Base-by-base conservation (phyloP, 2,888 invertebrate species). In the Meandrusa payeni region DNA sequence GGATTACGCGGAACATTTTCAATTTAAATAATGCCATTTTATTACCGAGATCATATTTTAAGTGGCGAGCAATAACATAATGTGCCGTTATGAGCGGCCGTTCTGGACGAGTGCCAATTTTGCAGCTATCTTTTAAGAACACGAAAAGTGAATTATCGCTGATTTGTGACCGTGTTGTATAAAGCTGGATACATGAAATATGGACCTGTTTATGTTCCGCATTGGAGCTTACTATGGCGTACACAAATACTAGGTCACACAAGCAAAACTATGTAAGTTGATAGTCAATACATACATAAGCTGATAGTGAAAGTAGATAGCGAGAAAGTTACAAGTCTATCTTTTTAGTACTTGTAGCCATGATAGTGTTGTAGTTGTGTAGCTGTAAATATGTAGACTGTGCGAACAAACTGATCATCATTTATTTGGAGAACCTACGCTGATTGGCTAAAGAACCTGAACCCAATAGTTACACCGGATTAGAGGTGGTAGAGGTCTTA, bases 71-170 rank as follows among this genome's bases (percentile, higher is more conserved):
- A 37, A 31, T 37, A 31, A 43, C 12, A 17, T 28, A 29, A 24
- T 7, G 15, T 6, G 19, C 17, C 36, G 28, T 24, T 7, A n/a
- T n/a, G 33, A 31, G 15, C 22, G 26, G n/a, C 36, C 29, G 15
- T 13, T 19, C 27, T 50, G 50, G 50, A 50, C 36, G 19, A 24
- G 23, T 22, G 50, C 50, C 50, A 50, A 46, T 15, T 43, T 23
- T n/a, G 4, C 39, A 7, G 42, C 39, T 32, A 33, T 43, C 36
- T 43, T 48, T 42, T 29, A 28, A 28, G 20, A 38, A 39, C 41
- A 40, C 32, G 36, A 37, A 34, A 47, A 41, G 32, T 41, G 45
- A 50, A 50, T 47, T 50, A 50, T 47, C 44, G 32, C 27, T 39
- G 45, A 50, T 50, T 50, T 47, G 49, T 44, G 44, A 44, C 44